A percentile compares a stretch with the other conserved stretches of the same genome.
Evolutionary conservation across 2,888 invertebrate species (phyloP).

Genomic region (Drosophila ezoana): DNA sequence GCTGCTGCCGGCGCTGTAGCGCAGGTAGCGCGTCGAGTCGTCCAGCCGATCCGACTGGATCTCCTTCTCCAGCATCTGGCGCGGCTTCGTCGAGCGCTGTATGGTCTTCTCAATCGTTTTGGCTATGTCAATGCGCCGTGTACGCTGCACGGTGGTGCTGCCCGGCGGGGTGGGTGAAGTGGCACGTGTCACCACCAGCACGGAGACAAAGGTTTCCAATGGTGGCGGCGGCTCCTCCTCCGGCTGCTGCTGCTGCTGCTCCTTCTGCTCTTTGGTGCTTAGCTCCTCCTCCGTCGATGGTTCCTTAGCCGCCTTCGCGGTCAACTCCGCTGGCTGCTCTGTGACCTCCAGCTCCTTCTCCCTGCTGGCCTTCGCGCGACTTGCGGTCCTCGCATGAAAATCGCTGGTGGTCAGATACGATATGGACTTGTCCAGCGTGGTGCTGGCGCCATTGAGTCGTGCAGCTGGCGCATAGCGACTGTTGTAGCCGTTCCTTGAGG

Average conservation of each 20-base stretch:
- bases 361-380: constrained; percentile 80
- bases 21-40: constrained; percentile 88
- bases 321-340: constrained; percentile 7
- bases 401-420: constrained; percentile 84
- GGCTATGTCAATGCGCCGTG: constrained; percentile 90
- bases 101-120: constrained; percentile 90
- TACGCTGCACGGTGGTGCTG: constrained; percentile 87
- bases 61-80: constrained; percentile 89
- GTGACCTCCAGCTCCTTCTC: constrained; percentile 79
- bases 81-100: constrained; percentile 86
- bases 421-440: constrained; percentile 75
- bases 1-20: constrained; percentile 87
- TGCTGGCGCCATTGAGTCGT: constrained; percentile 37
- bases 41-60: constrained; percentile 91
- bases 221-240: constrained; percentile 31
- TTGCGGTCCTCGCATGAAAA: constrained; percentile 82
- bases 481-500: constrained; percentile 61
- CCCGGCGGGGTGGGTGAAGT: constrained; percentile 91
- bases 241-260: background rate
- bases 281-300: constrained; percentile 20
- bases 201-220: constrained; percentile 84
- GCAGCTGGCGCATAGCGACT: constrained; percentile 57
- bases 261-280: background rate
- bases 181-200: constrained; percentile 90
- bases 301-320: constrained; percentile 21